Percentiles rank a stretch among this genome's conserved stretches.
Conservation (phyloP, 2,888 invertebrate species). For the Autographa gamma region DNA sequence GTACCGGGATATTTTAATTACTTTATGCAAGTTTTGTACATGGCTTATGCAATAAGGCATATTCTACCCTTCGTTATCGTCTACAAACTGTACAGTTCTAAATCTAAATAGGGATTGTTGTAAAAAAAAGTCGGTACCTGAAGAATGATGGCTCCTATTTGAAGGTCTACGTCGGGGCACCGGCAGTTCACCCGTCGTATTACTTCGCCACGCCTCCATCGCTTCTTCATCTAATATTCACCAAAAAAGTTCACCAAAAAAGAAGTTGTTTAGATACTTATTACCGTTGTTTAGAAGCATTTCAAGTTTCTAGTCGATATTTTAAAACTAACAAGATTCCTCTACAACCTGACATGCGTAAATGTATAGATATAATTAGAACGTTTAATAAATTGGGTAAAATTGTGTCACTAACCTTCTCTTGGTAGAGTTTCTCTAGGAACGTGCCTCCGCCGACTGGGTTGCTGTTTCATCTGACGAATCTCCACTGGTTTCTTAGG, state of each 20-base stretch:
- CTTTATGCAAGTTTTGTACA: too few species aligned
- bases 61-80: too few species aligned
- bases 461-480: conserved; percentile 29
- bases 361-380: too few species aligned
- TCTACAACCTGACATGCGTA: too few species aligned
- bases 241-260: background rate
- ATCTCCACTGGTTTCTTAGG: conserved; percentile 29
- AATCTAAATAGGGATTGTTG: too few species aligned
- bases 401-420: conserved; percentile 50
- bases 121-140: conserved; percentile 23
- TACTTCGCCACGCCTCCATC: conserved; percentile 19
- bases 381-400: background rate
- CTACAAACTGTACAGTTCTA: too few species aligned
- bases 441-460: conserved; percentile 55
- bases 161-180: conserved; percentile 14
- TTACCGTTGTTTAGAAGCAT: too few species aligned
- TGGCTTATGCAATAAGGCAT: too few species aligned
- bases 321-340: too few species aligned
- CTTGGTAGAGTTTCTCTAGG: conserved; percentile 52
- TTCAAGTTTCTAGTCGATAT: too few species aligned
- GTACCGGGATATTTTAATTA: too few species aligned
- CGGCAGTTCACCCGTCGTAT: conserved; percentile 14
- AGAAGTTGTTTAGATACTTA: background rate
- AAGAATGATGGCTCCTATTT: conserved; percentile 8
- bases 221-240: conserved; percentile 12